phyloP scores from a whole-genome alignment of 2,113 vertebrate species.

The Euleptes europaea region DNA sequence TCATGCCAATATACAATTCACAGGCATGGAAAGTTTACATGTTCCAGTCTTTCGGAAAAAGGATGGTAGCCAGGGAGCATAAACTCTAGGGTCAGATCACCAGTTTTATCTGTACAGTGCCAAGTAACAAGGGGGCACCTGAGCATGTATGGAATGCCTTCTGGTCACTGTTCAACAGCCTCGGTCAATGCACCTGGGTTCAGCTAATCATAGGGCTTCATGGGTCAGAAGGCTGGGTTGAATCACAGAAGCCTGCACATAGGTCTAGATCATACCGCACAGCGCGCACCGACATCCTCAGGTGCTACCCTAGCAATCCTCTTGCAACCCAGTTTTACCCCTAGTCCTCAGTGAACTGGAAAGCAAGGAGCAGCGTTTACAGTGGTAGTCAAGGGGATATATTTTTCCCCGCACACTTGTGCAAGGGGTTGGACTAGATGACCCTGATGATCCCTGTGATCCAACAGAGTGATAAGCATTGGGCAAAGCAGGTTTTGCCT shows the following conservation, averaged over 20 bases:
- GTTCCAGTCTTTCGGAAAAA: not conserved
- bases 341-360: not conserved
- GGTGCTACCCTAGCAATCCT: too few species aligned
- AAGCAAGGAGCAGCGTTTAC: too few species aligned
- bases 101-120: not conserved
- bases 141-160: not conserved
- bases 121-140: not conserved
- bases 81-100: not conserved
- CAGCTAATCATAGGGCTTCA: too few species aligned
- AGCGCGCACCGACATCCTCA: too few species aligned
- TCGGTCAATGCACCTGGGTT: too few species aligned
- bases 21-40: not conserved
- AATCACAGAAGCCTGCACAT: too few species aligned
- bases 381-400: not conserved
- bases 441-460: too few species aligned
- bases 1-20: not conserved
- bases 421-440: too few species aligned
- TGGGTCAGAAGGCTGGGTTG: too few species aligned
- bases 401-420: not conserved
- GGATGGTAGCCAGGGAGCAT: not conserved
- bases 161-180: not conserved
- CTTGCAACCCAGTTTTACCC: not conserved
- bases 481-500: too few species aligned
- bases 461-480: not conserved
- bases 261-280: too few species aligned